Base-by-base conservation (phyloP, 2,797 vertebrate species). In the Gambelia wislizenii region DNA sequence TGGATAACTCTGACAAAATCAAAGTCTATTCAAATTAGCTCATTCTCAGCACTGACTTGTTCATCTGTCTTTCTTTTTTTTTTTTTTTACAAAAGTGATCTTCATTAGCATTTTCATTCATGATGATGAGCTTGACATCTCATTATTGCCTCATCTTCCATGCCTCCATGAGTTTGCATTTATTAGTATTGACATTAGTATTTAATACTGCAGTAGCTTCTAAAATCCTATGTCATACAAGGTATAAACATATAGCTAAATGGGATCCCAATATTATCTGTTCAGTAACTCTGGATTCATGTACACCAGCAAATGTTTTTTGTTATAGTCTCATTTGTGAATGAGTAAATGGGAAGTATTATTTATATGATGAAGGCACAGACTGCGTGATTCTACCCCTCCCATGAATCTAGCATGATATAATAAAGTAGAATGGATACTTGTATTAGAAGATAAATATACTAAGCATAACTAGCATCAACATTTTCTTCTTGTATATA, bases 61-160 rank as follows among this genome's bases (percentile, higher is more conserved):
- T 61, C 30, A n/a, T 20, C 54, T 92, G 77, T 87, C 52, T 64
- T 36, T 47, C 80, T 33, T n/a, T 20, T 86, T 0, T 91, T 86
- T 88, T 81, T 49, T 72, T 84, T 86, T 42, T 4, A 7, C 12
- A 42, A n/a, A 52, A 91, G 79, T 54, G 67, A 33, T 18, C 16
- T 90, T 84, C 80, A 86, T 84, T 87, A 90, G 33, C 69, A 72
- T 74, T 91, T 78, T 89, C 87, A 42, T 88, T 2, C 13, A 30
- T 83, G 79, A 39, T 76, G 36, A 1, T 86, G 69, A 72, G 30
- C 70, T 44, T 83, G 8, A 8, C 87, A 30, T 87, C 36, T 89
- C 59, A 69, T 88, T 85, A 42, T 85, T 83, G 70, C 0, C 72
- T 90, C 2, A 56, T 77, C 70, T 72, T 83, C 81, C 9, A 75